These are phyloP conservation scores for Strix occidentalis DNA, from an alignment of 2,797 vertebrate species.

Conservation along the genomic window DNA sequence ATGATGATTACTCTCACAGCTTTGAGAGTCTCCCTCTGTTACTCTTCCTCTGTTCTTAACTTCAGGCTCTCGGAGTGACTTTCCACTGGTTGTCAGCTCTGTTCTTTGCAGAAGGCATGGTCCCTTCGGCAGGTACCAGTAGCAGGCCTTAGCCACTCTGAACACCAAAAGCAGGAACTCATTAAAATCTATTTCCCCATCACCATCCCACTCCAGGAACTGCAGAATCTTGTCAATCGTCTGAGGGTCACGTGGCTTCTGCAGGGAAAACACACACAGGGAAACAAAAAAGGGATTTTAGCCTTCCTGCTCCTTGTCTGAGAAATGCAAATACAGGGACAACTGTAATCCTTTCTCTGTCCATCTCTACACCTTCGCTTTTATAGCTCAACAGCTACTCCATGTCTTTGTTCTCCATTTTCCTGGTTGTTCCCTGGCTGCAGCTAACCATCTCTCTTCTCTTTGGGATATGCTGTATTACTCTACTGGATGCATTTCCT, in stretches of 20 bases:
- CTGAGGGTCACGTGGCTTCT: slow-evolving; percentile 72
- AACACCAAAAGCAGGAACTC: slow-evolving; percentile 81
- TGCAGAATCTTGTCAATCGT: slow-evolving; percentile 76
- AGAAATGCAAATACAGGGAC: background rate
- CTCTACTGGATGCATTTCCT: background rate
- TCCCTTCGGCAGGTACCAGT: slow-evolving; percentile 4
- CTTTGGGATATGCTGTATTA: background rate
- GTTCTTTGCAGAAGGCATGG: slow-evolving; percentile 2
- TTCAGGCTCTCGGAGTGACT: background rate
- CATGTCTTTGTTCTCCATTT: background rate
- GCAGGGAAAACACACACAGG: background rate
- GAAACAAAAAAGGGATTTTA: background rate
- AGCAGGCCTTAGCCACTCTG: slow-evolving; percentile 71
- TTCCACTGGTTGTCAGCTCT: background rate
- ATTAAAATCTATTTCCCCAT: slow-evolving; percentile 84
- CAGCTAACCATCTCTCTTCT: background rate
- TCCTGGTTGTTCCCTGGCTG: background rate
- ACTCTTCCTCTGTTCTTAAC: background rate
- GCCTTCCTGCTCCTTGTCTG: background rate
- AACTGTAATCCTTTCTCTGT: background rate
- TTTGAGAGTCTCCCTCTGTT: background rate
- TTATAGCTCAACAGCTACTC: background rate
- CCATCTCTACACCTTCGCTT: background rate
- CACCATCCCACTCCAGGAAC: slow-evolving; percentile 85
- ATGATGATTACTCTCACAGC: background rate